Evolutionary conservation across 2,888 invertebrate species (phyloP).

Genomic region (Agonum fuliginosum): DNA sequence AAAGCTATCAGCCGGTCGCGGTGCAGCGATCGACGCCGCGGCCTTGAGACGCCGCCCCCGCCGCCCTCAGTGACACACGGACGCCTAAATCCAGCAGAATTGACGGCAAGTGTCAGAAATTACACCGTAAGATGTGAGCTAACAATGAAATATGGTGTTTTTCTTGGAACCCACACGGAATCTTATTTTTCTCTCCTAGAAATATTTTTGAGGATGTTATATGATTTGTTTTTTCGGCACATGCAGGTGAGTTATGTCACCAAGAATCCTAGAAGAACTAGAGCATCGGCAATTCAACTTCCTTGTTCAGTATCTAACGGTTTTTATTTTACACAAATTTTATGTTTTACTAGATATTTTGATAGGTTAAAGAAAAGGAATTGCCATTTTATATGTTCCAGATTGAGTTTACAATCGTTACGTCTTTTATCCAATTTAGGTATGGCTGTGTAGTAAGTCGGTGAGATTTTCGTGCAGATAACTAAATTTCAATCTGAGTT

Average conservation of each 20-base stretch:
- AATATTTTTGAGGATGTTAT: conserved; percentile 45
- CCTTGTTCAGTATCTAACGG: too few species aligned
- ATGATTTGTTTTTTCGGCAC: conserved; percentile 23
- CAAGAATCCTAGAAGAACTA: neutral
- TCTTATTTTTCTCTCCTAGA: conserved; percentile 52
- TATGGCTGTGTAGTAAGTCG: too few species aligned
- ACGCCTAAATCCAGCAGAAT: conserved; percentile 48
- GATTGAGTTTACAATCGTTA: too few species aligned
- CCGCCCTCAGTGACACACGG: conserved; percentile 36
- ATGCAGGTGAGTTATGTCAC: neutral
- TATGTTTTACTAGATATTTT: too few species aligned
- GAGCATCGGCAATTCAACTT: too few species aligned
- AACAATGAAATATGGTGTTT: conserved; percentile 58
- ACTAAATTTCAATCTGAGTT: too few species aligned
- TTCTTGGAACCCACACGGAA: conserved; percentile 56
- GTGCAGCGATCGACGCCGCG: conserved; percentile 27
- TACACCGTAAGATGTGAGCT: conserved; percentile 48
- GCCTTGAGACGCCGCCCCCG: conserved; percentile 18
- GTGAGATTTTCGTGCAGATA: too few species aligned
- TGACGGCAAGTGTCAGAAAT: conserved; percentile 52
- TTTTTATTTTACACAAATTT: too few species aligned
- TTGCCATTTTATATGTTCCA: too few species aligned
- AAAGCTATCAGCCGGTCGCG: conserved; percentile 70
- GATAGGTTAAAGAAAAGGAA: too few species aligned
- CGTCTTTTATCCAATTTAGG: too few species aligned